Conservation (phyloP, 1,140 invertebrate genomes). For the Lethocerus indicus region DNA sequence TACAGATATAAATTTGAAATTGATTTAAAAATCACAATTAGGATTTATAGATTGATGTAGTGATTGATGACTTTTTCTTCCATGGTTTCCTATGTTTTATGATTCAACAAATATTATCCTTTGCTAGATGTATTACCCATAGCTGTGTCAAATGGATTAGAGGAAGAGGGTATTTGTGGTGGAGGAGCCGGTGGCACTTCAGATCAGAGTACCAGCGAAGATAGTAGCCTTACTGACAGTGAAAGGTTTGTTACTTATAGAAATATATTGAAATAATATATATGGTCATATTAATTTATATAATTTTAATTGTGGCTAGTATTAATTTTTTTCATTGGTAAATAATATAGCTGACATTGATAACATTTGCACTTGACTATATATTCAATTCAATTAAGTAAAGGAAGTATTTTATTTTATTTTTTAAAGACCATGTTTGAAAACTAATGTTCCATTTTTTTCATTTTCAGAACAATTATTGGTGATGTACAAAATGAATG, state of each 20-base stretch:
- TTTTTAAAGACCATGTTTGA: conserved; percentile 1
- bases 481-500: conserved; percentile 15
- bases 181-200: conserved; percentile 17
- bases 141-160: conserved; percentile 3
- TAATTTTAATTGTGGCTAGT: background rate
- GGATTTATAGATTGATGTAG: too few relatives aligned
- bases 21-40: too few relatives aligned
- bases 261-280: background rate
- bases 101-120: background rate
- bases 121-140: background rate
- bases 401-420: background rate
- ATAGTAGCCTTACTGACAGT: conserved; percentile 59
- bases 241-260: conserved; percentile 27
- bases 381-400: too few relatives aligned
- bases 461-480: conserved; percentile 16
- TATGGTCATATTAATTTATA: background rate
- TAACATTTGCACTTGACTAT: too few relatives aligned
- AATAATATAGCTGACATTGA: too few relatives aligned
- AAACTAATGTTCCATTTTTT: background rate
- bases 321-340: too few relatives aligned
- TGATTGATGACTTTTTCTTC: too few relatives aligned
- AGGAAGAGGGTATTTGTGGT: conserved; percentile 8
- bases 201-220: conserved; percentile 56
- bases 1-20: too few relatives aligned
- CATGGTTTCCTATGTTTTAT: too few relatives aligned